Conservation (phyloP, 2,113 vertebrate species). For the Corvus moneduloides region DNA sequence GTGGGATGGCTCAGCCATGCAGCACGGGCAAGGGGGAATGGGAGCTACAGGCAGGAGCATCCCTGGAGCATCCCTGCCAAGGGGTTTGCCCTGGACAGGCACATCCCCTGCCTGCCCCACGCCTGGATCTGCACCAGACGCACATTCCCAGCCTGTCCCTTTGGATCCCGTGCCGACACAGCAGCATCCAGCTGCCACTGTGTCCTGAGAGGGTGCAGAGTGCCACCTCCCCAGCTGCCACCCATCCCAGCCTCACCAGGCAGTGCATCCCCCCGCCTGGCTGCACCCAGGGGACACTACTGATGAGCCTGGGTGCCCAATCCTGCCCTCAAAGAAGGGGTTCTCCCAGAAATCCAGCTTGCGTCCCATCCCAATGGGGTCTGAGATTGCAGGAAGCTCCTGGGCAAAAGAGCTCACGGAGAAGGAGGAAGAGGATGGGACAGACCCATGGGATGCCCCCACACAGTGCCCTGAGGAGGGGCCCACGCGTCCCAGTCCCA, state of each 20-base stretch:
- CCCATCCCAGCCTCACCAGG: neutral
- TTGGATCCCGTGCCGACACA: rapidly evolving
- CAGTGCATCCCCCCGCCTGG: neutral
- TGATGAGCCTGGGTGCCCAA: neutral
- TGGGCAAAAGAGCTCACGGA: neutral
- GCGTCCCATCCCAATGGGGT: neutral
- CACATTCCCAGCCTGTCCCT: neutral
- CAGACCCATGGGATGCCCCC: neutral
- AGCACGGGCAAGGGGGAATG: neutral
- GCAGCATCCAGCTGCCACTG: neutral
- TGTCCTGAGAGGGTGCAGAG: neutral
- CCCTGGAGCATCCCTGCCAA: neutral
- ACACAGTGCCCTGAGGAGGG: neutral
- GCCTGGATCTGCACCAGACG: neutral
- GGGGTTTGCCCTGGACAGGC: neutral
- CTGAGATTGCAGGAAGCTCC: neutral
- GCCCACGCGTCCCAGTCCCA: rapidly evolving
- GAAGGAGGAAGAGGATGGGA: neutral
- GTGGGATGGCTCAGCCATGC: neutral
- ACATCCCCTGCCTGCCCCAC: neutral
- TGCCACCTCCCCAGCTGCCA: rapidly evolving
- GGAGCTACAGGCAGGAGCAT: neutral
- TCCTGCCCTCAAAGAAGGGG: neutral
- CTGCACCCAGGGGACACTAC: neutral
- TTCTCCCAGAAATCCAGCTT: neutral